phyloP scores from a whole-genome alignment of 2,113 vertebrate species.

The Tonatia bakeri region DNA sequence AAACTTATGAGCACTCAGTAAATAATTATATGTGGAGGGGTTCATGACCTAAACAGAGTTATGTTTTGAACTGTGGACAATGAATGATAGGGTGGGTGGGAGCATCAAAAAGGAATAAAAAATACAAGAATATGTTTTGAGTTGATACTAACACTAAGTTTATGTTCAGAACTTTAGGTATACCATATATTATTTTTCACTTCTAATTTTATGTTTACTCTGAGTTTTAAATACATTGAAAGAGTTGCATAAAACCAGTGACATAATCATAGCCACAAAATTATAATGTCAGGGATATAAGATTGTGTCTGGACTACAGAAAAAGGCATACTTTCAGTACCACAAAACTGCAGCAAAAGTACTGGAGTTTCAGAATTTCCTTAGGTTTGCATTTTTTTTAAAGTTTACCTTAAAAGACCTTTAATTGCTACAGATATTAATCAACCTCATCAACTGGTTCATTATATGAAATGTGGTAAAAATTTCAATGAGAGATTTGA shows the following conservation, averaged over 20 bases:
- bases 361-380: background rate
- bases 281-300: background rate
- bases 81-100: background rate
- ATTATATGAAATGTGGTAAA: background rate
- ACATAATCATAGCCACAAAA: conserved; percentile 11
- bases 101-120: background rate
- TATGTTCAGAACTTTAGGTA: background rate
- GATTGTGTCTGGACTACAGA: background rate
- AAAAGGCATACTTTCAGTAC: background rate
- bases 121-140: background rate
- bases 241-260: background rate
- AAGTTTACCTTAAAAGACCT: background rate
- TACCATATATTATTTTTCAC: background rate
- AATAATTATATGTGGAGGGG: background rate
- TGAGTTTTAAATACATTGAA: conserved; percentile 22
- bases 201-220: conserved; percentile 17
- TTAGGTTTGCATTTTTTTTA: background rate
- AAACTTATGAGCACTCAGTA: background rate
- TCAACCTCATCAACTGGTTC: background rate
- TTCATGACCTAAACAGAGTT: background rate
- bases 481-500: background rate
- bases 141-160: background rate
- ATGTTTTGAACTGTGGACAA: background rate
- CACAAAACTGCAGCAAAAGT: background rate
- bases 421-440: background rate